A percentile compares a stretch with the other conserved stretches of the same genome.
Evolutionary conservation across 2,888 invertebrate species (phyloP).

Genomic region (Eupeodes luniger): DNA sequence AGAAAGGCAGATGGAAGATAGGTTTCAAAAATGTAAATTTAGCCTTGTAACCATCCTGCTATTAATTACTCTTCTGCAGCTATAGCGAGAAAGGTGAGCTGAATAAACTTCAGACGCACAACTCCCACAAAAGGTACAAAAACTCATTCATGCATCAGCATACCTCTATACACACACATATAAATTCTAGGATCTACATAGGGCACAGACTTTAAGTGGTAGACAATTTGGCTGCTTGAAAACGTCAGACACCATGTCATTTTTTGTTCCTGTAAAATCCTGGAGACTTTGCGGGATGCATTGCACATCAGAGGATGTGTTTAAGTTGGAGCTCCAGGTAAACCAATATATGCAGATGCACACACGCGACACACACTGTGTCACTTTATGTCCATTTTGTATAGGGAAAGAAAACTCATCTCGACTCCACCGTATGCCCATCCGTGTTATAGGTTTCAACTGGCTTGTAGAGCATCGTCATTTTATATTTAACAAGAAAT

Average conservation of each 20-base stretch:
- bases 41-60: conserved; percentile 56
- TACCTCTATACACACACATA: neutral
- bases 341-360: neutral
- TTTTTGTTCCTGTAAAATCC: conserved; percentile 13
- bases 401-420: neutral
- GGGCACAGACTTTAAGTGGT: conserved; percentile 26
- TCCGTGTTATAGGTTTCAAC: conserved; percentile 5
- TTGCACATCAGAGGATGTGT: neutral
- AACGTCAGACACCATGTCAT: conserved; percentile 53
- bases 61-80: conserved; percentile 69
- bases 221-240: conserved; percentile 33
- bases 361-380: neutral
- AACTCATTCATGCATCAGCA: neutral
- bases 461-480: neutral
- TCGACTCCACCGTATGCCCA: neutral
- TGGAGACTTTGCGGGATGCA: neutral
- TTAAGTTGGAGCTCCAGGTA: conserved; percentile 14
- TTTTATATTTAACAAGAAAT: conserved; percentile 13
- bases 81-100: conserved; percentile 29
- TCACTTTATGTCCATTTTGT: conserved; percentile 43
- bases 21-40: conserved; percentile 56
- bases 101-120: conserved; percentile 13
- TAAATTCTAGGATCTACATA: neutral
- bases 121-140: neutral
- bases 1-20: conserved; percentile 10